These are phyloP conservation scores for Agrilus biguttatus DNA, from an alignment of 2,888 invertebrate genomes.

Conservation along the genomic window DNA sequence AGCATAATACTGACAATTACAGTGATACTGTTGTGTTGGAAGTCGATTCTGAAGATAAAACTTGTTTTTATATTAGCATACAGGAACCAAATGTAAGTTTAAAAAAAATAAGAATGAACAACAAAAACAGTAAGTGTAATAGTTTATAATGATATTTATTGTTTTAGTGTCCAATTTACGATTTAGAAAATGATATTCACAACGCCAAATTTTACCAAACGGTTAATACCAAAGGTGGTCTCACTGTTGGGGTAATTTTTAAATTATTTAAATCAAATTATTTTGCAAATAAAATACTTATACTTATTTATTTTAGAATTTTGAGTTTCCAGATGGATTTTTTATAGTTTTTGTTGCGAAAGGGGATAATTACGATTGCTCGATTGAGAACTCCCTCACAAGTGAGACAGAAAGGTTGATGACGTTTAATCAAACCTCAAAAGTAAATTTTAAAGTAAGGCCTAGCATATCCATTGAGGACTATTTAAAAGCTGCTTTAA, in stretches of 20 bases:
- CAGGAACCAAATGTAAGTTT: constrained; percentile 55
- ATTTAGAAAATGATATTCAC: constrained; percentile 56
- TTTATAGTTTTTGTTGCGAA: constrained; percentile 67
- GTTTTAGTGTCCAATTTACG: constrained; percentile 71
- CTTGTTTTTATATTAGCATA: constrained; percentile 66
- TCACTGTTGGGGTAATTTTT: constrained; percentile 54
- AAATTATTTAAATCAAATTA: constrained; percentile 2
- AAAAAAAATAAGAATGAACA: too few species aligned
- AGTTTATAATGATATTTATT: background rate
- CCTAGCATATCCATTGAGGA: constrained; percentile 44
- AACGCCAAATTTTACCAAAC: constrained; percentile 59
- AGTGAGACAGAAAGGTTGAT: constrained; percentile 5
- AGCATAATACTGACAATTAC: constrained; percentile 18
- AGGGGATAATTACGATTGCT: constrained; percentile 47
- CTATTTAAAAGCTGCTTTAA: constrained; percentile 42
- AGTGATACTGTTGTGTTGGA: constrained; percentile 39
- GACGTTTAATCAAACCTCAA: constrained; percentile 21
- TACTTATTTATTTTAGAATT: constrained; percentile 39
- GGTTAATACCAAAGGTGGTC: constrained; percentile 59
- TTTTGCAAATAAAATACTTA: background rate
- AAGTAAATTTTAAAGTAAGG: constrained; percentile 34
- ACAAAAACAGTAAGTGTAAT: background rate
- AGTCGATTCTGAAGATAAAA: constrained; percentile 47
- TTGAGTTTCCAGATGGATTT: constrained; percentile 51
- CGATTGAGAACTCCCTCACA: constrained; percentile 20